Evolutionary conservation across 2,797 vertebrate genomes (phyloP), one percentile per base, ranked within the genome.

Genomic region (Acrossocheilus fasciatus): DNA sequence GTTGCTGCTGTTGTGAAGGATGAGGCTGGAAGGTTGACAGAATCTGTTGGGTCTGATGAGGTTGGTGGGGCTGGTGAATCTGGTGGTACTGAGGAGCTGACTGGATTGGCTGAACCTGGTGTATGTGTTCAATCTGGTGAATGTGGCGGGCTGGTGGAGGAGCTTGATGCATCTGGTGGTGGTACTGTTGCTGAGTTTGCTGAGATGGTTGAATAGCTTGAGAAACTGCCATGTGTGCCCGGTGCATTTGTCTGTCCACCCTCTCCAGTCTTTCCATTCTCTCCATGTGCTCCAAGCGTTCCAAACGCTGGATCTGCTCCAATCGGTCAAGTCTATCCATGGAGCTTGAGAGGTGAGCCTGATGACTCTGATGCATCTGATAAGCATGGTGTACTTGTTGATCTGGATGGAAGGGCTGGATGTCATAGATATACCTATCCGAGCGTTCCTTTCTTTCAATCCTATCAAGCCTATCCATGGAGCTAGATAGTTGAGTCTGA

Each of bases 111-210:
- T 90, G 95, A 1, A 95, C 93, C 81, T 94, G 94, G 86, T 96
- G 95, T 88, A 95, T 95, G 43, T 95, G 94, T 6, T 95, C 95
- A 43, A 95, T 95, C 88, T 96, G 95, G 76, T 94, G 95, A 78
- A 94, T 93, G 85, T 95, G 94, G 74, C 94, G 93, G 15, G 90
- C 9, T 70, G 91, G 88, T 86, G 47, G 93, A 91, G 91, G 91
- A 93, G 70, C 50, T 47, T 89, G 86, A n/a, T 87, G 87, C 36
- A 87, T 85, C 70, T 64, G 86, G 36, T 73, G 88, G 81, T 88
- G 80, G n/a, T 87, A 86, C 47, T 86, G 77, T 81, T 94, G 93
- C 52, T 93, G 93, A 43, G 87, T 45, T 12, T 93, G 93, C 47
- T 91, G 93, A 79, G 93, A 90, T 77, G 92, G 92, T 77, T 91